Evolutionary conservation across 2,888 invertebrate species (phyloP).

Genomic region (Suillia variegata): DNA sequence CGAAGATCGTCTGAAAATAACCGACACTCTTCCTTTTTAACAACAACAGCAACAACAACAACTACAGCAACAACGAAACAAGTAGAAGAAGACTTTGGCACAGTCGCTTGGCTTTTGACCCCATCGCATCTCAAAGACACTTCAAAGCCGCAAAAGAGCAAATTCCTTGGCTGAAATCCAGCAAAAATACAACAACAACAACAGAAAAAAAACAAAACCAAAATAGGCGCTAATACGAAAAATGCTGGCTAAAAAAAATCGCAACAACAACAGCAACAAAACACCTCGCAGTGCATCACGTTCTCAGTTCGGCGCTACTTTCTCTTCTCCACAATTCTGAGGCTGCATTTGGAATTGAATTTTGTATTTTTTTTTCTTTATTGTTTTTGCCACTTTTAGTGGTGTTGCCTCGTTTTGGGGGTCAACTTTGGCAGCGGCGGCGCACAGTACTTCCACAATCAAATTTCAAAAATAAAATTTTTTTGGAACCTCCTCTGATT

Average conservation of each 20-base stretch:
- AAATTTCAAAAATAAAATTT: no score
- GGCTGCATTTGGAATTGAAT: no score
- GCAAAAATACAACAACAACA: background rate
- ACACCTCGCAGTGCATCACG: conserved; percentile 11
- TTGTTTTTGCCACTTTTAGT: background rate
- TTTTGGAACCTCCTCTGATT: no score
- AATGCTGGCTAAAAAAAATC: no score
- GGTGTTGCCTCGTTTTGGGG: background rate
- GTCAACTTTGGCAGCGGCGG: background rate
- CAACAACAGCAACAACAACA: conserved; percentile 17
- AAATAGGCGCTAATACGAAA: background rate
- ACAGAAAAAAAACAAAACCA: background rate
- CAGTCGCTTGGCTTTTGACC: conserved; percentile 9
- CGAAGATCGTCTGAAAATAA: no score
- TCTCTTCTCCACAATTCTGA: conserved; percentile 12
- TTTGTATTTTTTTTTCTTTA: no score
- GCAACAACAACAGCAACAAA: background rate
- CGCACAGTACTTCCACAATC: no score
- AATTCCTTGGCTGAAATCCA: background rate
- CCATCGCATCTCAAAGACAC: no score
- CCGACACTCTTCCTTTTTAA: conserved; percentile 15
- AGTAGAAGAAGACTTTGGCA: conserved; percentile 19
- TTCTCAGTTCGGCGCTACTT: conserved; percentile 19
- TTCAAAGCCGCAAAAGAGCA: no score
- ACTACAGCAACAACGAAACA: conserved; percentile 25